Evolutionary conservation across 53 echinoderm and acorn worm genomes (phyloP), one percentile per base, ranked within the genome.

Genomic region (Arbacia lixula): DNA sequence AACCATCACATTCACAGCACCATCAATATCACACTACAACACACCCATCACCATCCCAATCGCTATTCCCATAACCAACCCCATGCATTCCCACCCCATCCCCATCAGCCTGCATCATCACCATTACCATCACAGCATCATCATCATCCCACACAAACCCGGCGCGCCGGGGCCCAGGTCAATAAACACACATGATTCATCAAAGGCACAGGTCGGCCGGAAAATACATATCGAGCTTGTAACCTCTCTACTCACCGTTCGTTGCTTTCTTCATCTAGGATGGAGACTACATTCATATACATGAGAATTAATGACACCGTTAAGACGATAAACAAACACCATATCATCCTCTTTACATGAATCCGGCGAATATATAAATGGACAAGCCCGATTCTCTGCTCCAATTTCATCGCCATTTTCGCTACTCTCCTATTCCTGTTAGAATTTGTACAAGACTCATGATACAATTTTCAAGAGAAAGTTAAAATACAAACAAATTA

Each of bases 261-360:
- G 17, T 27, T 60, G 19, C 39, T 60, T 26, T 78, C 79, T 27
- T 60, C 60, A 27, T 78, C 79, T 19, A 78, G 41, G 36, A 78
- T 42, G 9, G 79, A 78, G 21, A 78, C 79, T 11, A 78, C 79
- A 60, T 78, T 78, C 58, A 78, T 60, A 37, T 78, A 78, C 60
- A 42, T 78, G 3, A 78, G 60, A 12, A 78, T 37, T 28, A 78
- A 43, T 12, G 79, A 78, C 39, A 78, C 16, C 8, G 43, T 27
- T 40, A 78, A 5, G 14, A 40, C 27, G 17, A 60, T 57, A 10
- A 78, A 78, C 39, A 78, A 26, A 40, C 58, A 37, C 79, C 79
- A 78, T 14, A 60, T 60, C 79, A 78, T 16, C 38, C 58, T 36
- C 24, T 78, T 78, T 25, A 78, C 79, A 17, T 57, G 39, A 26